Conservation (phyloP, 2,113 vertebrate species). For the Pardalotus punctatus region DNA sequence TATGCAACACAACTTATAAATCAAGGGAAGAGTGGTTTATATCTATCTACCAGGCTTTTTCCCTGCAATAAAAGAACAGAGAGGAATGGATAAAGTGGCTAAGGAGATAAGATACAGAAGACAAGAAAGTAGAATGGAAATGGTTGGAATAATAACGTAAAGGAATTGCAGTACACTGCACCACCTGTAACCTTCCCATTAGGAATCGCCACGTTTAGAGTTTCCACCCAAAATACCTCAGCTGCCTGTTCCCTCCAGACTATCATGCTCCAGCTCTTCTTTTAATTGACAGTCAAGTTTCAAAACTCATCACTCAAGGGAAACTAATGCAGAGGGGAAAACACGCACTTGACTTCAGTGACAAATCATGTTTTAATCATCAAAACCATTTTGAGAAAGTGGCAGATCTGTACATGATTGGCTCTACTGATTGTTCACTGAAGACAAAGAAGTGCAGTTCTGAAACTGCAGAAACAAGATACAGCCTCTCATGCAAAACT, state of each 20-base stretch:
- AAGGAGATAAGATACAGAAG: neutral
- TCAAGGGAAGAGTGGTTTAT: neutral
- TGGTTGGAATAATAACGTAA: neutral
- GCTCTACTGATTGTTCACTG: neutral
- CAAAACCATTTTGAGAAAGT: neutral
- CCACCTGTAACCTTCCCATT: neutral
- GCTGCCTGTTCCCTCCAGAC: neutral
- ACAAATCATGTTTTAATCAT: neutral
- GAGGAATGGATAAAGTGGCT: neutral
- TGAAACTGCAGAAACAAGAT: neutral
- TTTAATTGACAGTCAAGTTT: neutral
- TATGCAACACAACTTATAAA: neutral
- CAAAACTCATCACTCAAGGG: neutral
- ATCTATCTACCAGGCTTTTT: neutral
- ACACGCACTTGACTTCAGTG: neutral
- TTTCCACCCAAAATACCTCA: neutral
- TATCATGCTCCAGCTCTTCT: neutral
- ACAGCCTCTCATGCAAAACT: neutral
- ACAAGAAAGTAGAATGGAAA: neutral
- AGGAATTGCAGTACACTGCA: neutral
- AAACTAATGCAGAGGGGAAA: neutral
- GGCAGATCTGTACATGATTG: neutral
- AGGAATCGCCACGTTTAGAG: neutral
- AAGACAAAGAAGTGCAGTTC: neutral
- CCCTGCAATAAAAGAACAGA: neutral